A percentile compares a stretch with the other conserved stretches of the same genome.
phyloP scores from a whole-genome alignment of 1,140 invertebrate genomes.

The Triops longicaudatus region DNA sequence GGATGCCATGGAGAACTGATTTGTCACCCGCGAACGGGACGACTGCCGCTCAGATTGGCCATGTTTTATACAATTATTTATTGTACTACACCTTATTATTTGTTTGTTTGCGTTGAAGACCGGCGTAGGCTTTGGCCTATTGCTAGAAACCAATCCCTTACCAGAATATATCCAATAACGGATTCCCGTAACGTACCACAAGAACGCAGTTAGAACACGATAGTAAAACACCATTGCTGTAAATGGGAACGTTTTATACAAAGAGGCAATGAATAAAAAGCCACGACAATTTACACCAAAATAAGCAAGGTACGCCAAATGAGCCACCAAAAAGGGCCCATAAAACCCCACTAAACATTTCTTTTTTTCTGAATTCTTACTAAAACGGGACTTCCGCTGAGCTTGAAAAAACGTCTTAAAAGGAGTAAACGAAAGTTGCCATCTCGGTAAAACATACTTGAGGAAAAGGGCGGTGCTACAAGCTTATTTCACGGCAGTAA shows the following conservation, averaged over 20 bases:
- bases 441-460: neutral
- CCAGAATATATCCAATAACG: no score
- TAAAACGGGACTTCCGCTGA: neutral
- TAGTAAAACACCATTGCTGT: neutral
- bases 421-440: neutral
- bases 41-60: no score
- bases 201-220: no score
- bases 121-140: no score
- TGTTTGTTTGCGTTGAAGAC: no score
- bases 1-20: no score
- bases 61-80: no score
- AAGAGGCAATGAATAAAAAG: conserved; percentile 15
- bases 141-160: no score
- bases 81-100: no score
- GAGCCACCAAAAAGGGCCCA: conserved; percentile 5
- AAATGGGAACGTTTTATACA: conserved; percentile 15
- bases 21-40: no score
- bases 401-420: neutral
- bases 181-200: no score
- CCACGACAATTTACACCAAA: neutral
- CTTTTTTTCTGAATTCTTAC: neutral
- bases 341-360: neutral
- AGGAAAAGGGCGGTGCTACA: neutral
- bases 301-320: conserved; percentile 12
- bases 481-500: neutral